Conservation (phyloP, 2,797 vertebrate species). For the Luscinia megarhynchos region DNA sequence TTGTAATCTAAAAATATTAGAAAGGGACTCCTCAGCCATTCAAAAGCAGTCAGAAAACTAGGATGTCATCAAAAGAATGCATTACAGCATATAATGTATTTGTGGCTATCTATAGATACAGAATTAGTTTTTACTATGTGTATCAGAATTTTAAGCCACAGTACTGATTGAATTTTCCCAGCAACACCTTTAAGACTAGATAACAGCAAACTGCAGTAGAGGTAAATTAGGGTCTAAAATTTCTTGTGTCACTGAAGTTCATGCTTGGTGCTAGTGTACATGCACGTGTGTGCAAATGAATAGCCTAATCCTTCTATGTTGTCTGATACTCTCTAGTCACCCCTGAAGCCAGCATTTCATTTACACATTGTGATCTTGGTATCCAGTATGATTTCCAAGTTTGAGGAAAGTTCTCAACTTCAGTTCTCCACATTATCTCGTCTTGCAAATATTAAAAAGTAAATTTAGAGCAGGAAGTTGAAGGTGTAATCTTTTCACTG, state of each 20-base stretch:
- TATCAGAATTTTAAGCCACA: neutral
- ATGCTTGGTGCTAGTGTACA: neutral
- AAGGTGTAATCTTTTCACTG: slow-evolving; percentile 46
- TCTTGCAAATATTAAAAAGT: slow-evolving; percentile 35
- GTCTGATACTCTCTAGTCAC: neutral
- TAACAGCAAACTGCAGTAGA: neutral
- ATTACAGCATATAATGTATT: neutral
- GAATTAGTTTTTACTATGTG: neutral
- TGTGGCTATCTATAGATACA: neutral
- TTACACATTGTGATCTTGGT: neutral
- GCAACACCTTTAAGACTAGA: neutral
- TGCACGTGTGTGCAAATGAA: neutral
- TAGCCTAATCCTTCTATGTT: neutral
- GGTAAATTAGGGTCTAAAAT: neutral
- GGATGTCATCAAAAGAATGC: neutral
- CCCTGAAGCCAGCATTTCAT: neutral
- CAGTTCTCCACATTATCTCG: slow-evolving; percentile 13
- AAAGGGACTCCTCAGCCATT: neutral
- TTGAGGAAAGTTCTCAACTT: neutral
- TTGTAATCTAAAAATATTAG: neutral
- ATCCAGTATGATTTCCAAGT: slow-evolving; percentile 6
- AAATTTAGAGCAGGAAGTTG: slow-evolving; percentile 38
- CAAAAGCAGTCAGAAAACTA: neutral
- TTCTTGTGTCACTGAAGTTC: neutral
- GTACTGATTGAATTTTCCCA: neutral